Evolutionary conservation across 1,140 invertebrate species (phyloP), one percentile per base, ranked within the genome.

Genomic region (Sitodiplosis mosellana): DNA sequence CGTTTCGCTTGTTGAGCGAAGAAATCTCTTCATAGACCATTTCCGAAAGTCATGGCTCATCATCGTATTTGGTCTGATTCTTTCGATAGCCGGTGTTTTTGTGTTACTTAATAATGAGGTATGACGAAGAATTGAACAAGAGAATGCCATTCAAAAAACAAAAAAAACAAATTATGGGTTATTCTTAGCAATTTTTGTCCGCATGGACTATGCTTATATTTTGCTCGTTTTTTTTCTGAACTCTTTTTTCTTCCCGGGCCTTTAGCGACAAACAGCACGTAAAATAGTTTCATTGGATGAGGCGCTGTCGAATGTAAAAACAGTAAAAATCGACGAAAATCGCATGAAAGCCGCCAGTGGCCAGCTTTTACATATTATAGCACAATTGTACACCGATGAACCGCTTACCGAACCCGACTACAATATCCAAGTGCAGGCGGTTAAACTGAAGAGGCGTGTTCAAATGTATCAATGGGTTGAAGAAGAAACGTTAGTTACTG

Each of bases 391-490:
- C 18, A 73, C 87, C 42, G 71, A 76, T n/a, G 83, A 88, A 59
- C 81, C 81, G 2, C 69, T 92, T 48, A 80, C 78, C 8, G 87
- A 90, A 61, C 76, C 76, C 15, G 77, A 81, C 50, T 87, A 87
- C 60, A 79, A 81, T 46, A 75, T 89, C 38, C 75, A 81, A 55
- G 73, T 87, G 6, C 69, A 76, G 46, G 76, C 81, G 17, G 77
- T 84, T 0, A 83, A 82, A 54, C 59, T 87, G 19, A 78, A 78
- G 52, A 73, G 82, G 42, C 69, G 78, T 51, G 83, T 86, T 1
- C 87, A 92, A 63, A 90, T 91, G 83, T 92, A 82, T 60, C 88
- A 92, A 59, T 92, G 87, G 87, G 73, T 88, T 41, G 87, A 92
- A 58, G 82, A 87, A 55, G 67, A 75, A 19, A 51, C 60, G 48